Conservation (phyloP, 2,113 vertebrate species). For the Oreotragus oreotragus region DNA sequence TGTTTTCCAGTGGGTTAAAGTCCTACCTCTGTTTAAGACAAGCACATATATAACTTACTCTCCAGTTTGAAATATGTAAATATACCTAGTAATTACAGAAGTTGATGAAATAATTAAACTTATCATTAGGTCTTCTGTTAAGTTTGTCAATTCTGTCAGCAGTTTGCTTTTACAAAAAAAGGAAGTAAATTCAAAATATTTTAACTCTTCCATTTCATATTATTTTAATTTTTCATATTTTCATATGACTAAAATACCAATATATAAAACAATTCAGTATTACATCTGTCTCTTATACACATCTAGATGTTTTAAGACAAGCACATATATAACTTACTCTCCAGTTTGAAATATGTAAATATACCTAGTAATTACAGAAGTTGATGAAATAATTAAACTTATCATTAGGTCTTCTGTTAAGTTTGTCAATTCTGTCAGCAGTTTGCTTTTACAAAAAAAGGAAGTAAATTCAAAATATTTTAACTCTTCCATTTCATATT, state of each 20-base stretch:
- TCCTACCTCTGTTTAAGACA: not conserved
- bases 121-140: not conserved
- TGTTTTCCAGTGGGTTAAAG: not conserved
- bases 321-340: not conserved
- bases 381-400: not conserved
- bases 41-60: not conserved
- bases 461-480: not conserved
- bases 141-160: not conserved
- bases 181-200: not conserved
- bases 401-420: not conserved
- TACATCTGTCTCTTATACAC: too few species aligned
- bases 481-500: not conserved
- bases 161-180: not conserved
- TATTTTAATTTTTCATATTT: not conserved
- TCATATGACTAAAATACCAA: not conserved
- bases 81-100: not conserved
- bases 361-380: not conserved
- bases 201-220: not conserved
- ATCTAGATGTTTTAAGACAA: constrained; percentile 39
- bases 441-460: not conserved
- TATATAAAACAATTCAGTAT: not conserved
- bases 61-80: not conserved
- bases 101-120: not conserved
- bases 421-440: not conserved
- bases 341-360: not conserved